phyloP scores from a whole-genome alignment of 2,888 invertebrate genomes.

The Aleiodes alternator region DNA sequence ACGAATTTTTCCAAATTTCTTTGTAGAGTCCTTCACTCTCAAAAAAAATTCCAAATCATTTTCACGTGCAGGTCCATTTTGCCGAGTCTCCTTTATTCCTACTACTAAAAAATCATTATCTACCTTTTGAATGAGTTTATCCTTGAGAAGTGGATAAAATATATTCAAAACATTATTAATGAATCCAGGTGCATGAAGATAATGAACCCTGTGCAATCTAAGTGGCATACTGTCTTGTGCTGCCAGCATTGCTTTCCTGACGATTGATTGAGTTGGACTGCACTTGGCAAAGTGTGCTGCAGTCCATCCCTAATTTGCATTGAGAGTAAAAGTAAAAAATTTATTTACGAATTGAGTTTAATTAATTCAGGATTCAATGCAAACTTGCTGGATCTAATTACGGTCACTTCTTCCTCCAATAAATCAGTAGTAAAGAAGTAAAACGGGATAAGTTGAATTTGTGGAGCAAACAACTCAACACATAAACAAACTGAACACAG shows the following conservation, averaged over 20 bases:
- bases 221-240: conserved; percentile 74
- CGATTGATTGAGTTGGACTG: conserved; percentile 68
- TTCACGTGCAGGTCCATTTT: too few relatives aligned
- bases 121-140: conserved; percentile 72
- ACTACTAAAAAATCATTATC: too few relatives aligned
- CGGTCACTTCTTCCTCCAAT: not conserved
- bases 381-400: not conserved
- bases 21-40: too few relatives aligned
- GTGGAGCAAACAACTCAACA: too few relatives aligned
- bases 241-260: conserved; percentile 70
- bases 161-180: conserved; percentile 66
- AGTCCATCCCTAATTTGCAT: conserved; percentile 63
- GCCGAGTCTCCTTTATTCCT: too few relatives aligned
- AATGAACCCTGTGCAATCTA: conserved; percentile 68
- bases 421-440: not conserved
- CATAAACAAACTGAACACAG: too few relatives aligned
- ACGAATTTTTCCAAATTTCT: too few relatives aligned
- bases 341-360: not conserved
- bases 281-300: conserved; percentile 70
- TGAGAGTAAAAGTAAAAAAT: conserved; percentile 11
- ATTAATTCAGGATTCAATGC: not conserved
- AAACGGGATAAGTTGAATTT: too few relatives aligned
- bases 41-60: too few relatives aligned
- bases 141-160: conserved; percentile 71
- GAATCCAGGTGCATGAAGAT: conserved; percentile 67